These are phyloP conservation scores for Macroglossus sobrinus DNA, from an alignment of 2,113 vertebrate species.

Conservation along the genomic window DNA sequence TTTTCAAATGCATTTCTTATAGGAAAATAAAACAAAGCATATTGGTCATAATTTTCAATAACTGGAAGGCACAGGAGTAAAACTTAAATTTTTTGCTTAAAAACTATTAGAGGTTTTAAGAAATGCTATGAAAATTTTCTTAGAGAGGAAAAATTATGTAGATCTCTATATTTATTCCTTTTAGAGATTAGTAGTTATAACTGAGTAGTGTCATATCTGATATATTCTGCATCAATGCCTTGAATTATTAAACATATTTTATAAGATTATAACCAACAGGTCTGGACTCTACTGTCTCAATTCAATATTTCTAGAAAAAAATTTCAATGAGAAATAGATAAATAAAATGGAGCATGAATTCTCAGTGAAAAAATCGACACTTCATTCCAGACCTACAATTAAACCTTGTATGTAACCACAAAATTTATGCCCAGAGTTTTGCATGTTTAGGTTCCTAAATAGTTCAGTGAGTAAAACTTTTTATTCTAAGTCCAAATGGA, in stretches of 20 bases:
- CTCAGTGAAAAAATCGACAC: background rate
- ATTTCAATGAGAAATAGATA: background rate
- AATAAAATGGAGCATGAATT: background rate
- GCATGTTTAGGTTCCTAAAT: background rate
- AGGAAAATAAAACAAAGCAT: background rate
- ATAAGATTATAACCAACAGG: background rate
- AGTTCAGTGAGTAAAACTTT: background rate
- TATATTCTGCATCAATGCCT: background rate
- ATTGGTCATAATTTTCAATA: background rate
- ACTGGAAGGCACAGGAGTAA: background rate
- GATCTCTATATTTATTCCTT: background rate
- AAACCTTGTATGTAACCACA: background rate
- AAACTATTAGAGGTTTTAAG: background rate
- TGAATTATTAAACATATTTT: background rate
- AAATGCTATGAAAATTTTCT: background rate
- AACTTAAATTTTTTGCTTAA: background rate
- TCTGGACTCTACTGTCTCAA: background rate
- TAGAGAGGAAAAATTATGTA: background rate
- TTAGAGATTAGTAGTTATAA: background rate
- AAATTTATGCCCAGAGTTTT: background rate
- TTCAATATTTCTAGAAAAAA: conserved; percentile 19
- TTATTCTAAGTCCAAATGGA: background rate
- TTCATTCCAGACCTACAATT: background rate
- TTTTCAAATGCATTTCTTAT: background rate
- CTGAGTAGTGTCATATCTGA: background rate